Evolutionary conservation across 2,888 invertebrate species (phyloP).

Genomic region (Oscheius onirici): DNA sequence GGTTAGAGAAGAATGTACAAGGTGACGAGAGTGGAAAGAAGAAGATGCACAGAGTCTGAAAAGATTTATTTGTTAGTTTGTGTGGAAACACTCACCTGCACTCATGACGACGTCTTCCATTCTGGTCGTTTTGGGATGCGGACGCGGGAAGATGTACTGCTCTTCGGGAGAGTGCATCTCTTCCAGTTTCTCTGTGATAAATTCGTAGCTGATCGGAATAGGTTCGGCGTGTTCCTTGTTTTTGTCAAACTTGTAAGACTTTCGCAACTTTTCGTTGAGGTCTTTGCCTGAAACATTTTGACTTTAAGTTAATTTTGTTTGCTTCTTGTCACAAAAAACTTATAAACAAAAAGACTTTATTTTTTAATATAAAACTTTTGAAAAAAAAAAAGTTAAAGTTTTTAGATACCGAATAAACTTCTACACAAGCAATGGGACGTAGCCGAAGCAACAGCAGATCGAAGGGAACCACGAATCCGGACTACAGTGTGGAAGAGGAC

Average conservation of each 20-base stretch:
- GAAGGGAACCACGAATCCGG: conserved; percentile 1
- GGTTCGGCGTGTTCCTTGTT: conserved; percentile 23
- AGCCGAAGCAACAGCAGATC: too few species aligned
- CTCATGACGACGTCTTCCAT: not conserved
- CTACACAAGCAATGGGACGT: too few species aligned
- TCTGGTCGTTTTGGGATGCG: not conserved
- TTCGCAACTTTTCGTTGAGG: conserved; percentile 7
- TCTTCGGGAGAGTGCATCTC: conserved; percentile 13
- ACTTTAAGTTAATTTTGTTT: too few species aligned
- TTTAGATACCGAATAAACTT: too few species aligned
- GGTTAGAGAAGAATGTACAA: not conserved
- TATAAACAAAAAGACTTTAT: too few species aligned
- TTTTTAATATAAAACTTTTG: too few species aligned
- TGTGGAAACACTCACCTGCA: not conserved
- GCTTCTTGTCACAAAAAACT: too few species aligned
- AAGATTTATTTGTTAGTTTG: not conserved
- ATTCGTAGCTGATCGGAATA: conserved; percentile 26
- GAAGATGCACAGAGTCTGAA: not conserved
- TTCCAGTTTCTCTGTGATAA: conserved; percentile 21
- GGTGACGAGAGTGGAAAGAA: not conserved
- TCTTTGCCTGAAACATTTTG: conserved; percentile 20
- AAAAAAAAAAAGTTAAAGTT: too few species aligned
- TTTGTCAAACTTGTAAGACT: conserved; percentile 15
- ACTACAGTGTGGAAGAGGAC: conserved; percentile 31
- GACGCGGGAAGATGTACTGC: not conserved